These are phyloP conservation scores for Tiliacea aurago DNA, from an alignment of 2,888 invertebrate species.

Conservation along the genomic window DNA sequence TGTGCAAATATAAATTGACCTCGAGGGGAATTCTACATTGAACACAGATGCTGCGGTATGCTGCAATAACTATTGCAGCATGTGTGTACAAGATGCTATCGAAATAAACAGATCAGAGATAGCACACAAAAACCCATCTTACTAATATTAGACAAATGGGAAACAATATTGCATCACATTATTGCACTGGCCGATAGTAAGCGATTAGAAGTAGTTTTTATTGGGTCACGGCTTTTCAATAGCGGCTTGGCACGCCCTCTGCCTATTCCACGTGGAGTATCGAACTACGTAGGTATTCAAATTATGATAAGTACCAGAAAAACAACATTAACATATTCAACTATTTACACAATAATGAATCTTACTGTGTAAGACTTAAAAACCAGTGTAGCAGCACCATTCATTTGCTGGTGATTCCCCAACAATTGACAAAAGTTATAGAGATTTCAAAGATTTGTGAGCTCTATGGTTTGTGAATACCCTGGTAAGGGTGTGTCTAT, in stretches of 20 bases:
- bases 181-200: not conserved
- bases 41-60: not conserved
- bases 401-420: conserved; percentile 39
- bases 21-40: not conserved
- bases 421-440: conserved; percentile 42
- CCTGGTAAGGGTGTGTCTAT: conserved; percentile 24
- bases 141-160: not conserved
- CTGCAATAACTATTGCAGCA: conserved; percentile 4
- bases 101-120: conserved; percentile 10
- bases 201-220: conserved; percentile 14
- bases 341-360: conserved; percentile 21
- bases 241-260: not conserved
- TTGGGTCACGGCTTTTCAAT: conserved; percentile 13
- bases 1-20: not conserved
- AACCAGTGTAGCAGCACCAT: not conserved
- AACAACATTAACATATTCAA: conserved; percentile 11
- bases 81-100: not conserved
- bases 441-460: conserved; percentile 27
- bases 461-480: conserved; percentile 38
- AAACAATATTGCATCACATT: conserved; percentile 12
- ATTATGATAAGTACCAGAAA: conserved; percentile 7
- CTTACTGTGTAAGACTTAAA: conserved; percentile 4
- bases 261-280: not conserved
- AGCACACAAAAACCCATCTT: not conserved
- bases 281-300: conserved; percentile 12